Evolutionary conservation across 2,113 vertebrate genomes (phyloP).

Genomic region (Alectura lathami): DNA sequence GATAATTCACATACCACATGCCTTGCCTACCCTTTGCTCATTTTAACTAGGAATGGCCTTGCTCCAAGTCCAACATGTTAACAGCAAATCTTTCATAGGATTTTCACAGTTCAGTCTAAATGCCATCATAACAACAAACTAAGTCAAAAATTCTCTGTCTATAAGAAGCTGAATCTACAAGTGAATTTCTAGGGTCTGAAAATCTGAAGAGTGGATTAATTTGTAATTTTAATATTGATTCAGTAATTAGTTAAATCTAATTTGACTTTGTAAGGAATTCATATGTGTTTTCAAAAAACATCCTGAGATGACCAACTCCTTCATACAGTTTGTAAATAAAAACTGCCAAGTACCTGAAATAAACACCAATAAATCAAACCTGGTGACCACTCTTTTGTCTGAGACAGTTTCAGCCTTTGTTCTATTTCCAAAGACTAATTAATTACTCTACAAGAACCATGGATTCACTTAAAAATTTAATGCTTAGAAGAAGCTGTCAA

Average conservation of each 20-base stretch:
- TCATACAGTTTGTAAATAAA: background rate
- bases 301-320: background rate
- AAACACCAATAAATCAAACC: constrained; percentile 17
- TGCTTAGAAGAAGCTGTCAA: background rate
- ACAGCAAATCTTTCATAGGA: background rate
- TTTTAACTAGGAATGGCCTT: background rate
- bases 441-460: background rate
- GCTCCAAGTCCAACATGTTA: background rate
- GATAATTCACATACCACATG: background rate
- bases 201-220: background rate
- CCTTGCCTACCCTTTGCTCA: background rate
- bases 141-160: background rate
- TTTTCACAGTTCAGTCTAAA: background rate
- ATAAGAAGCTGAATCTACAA: background rate
- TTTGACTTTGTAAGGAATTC: constrained; percentile 11
- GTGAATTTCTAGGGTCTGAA: background rate
- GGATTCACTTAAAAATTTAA: constrained; percentile 15
- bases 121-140: background rate
- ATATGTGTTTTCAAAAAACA: background rate
- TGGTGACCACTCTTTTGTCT: background rate
- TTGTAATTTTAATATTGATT: background rate
- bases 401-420: background rate
- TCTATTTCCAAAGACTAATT: background rate
- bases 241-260: background rate
- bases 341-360: background rate